Conservation (phyloP, 2,113 vertebrate species). For the Phycodurus eques region DNA sequence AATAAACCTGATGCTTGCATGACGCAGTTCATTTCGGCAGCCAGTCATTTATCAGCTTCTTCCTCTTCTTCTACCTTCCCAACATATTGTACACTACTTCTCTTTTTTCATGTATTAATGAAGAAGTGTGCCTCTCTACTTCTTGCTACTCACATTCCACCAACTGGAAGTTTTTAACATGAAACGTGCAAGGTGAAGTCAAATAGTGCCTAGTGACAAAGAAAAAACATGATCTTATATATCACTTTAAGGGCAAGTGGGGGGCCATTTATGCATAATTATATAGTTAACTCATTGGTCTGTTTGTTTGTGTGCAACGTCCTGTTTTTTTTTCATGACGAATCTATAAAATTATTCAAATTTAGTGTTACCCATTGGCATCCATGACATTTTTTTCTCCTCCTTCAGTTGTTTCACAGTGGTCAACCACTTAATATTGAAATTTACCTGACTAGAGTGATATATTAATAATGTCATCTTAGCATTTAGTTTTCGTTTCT, state of each 20-base stretch:
- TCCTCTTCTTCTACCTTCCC: neutral
- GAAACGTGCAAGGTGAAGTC: conserved; percentile 1
- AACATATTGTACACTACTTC: neutral
- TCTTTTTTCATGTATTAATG: neutral
- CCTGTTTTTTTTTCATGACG: neutral
- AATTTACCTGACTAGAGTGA: no score
- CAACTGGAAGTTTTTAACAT: conserved; percentile 51
- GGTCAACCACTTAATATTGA: no score
- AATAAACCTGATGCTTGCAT: neutral
- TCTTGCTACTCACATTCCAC: conserved; percentile 6
- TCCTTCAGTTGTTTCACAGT: neutral
- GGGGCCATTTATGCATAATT: neutral
- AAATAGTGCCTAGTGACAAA: neutral
- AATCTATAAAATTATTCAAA: neutral
- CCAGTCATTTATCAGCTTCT: neutral
- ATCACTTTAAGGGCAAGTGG: neutral
- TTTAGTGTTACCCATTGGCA: neutral
- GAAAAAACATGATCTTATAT: neutral
- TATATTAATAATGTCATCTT: no score
- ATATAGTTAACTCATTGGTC: neutral
- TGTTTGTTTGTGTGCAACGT: neutral
- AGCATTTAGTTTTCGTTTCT: no score
- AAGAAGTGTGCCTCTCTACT: neutral
- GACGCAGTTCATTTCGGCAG: neutral
- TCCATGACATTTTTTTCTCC: neutral